A percentile compares a stretch with the other conserved stretches of the same genome.
phyloP scores from a whole-genome alignment of 2,888 invertebrate genomes.

The Cantharis flavilabris region DNA sequence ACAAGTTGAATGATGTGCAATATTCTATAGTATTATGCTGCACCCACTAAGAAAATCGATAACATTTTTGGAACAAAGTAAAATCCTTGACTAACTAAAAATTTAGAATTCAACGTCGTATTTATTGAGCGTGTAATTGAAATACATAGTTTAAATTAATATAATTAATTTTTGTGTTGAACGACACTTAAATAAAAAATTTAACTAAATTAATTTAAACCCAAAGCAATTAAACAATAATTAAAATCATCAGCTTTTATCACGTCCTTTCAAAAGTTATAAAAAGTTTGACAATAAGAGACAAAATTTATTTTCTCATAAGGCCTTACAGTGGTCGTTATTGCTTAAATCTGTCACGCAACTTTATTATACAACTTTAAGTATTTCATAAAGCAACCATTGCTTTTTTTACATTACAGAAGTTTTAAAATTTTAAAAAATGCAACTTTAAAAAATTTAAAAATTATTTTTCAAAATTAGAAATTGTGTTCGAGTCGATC shows the following conservation, averaged over 20 bases:
- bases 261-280: neutral
- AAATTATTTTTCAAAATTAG: neutral
- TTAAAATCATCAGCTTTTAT: slow-evolving; percentile 2
- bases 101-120: neutral
- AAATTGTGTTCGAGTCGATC: neutral
- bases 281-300: slow-evolving; percentile 1
- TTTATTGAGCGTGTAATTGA: neutral
- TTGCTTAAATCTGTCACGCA: neutral
- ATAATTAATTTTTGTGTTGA: neutral
- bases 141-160: neutral
- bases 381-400: neutral
- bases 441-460: neutral
- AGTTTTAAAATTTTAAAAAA: neutral
- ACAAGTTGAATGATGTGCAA: neutral
- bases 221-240: slow-evolving; percentile 1
- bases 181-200: neutral
- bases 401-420: neutral
- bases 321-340: neutral
- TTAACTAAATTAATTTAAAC: neutral
- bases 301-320: neutral
- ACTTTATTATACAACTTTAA: neutral
- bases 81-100: neutral
- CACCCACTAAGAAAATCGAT: neutral
- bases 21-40: neutral
- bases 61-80: neutral